phyloP scores from a whole-genome alignment of 2,113 vertebrate genomes.

The Hyla sarda region DNA sequence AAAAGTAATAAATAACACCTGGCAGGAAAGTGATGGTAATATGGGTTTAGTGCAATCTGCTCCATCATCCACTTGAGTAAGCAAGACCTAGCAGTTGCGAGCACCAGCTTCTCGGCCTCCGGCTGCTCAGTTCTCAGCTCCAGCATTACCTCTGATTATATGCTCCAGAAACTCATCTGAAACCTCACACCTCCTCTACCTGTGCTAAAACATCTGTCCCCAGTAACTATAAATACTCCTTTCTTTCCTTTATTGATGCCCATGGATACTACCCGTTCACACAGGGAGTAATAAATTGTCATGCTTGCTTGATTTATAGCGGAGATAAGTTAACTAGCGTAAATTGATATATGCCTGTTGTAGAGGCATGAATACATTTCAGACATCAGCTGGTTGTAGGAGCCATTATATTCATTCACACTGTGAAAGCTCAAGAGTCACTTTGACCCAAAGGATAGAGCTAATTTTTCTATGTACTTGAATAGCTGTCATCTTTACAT shows the following conservation, averaged over 20 bases:
- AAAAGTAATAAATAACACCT: not conserved
- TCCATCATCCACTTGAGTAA: not conserved
- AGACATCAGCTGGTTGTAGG: not conserved
- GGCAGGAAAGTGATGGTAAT: not conserved
- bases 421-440: not conserved
- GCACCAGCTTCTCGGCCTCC: not conserved
- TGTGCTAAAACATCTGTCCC: not conserved
- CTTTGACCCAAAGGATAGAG: not conserved
- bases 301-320: not conserved
- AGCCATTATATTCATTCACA: not conserved
- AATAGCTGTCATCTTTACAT: conserved; percentile 7
- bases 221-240: not conserved
- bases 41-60: not conserved
- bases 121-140: not conserved
- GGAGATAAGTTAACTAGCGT: not conserved
- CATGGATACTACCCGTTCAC: not conserved
- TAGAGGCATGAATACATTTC: not conserved
- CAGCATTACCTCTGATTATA: not conserved
- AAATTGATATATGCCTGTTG: not conserved
- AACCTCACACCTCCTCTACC: not conserved
- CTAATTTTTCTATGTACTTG: not conserved
- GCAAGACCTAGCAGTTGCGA: not conserved
- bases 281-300: not conserved
- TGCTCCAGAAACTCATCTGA: not conserved
- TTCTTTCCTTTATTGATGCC: not conserved